Percentiles rank a stretch among this genome's conserved stretches.
phyloP scores from a whole-genome alignment of 2,888 invertebrate species.

The Cinara cedri region DNA sequence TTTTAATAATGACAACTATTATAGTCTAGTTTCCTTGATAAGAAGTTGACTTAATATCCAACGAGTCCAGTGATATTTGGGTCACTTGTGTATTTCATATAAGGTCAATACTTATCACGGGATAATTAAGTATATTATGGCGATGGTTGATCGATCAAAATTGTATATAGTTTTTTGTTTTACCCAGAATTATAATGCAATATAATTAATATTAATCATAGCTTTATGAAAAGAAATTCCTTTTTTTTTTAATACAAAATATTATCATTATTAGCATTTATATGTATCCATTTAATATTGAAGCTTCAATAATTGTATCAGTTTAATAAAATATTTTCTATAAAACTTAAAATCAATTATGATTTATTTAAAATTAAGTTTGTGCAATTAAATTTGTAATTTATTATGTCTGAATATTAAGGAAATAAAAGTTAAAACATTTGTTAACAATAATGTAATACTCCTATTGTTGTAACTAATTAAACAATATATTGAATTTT shows the following conservation, averaged over 20 bases:
- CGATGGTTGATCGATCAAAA: not conserved
- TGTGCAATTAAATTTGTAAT: not conserved
- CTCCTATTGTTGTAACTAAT: not conserved
- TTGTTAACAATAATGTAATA: not conserved
- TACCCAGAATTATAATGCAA: slow-evolving; percentile 28
- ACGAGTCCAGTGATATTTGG: slow-evolving; percentile 29
- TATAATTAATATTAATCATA: not conserved
- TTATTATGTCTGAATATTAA: not conserved
- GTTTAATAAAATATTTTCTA: not conserved
- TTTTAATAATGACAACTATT: slow-evolving; percentile 19
- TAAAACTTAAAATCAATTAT: not conserved
- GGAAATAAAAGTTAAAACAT: no score
- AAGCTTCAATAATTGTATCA: not conserved
- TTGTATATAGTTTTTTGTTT: slow-evolving; percentile 16
- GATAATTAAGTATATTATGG: slow-evolving; percentile 17
- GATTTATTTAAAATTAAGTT: not conserved
- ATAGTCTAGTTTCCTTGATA: slow-evolving; percentile 31
- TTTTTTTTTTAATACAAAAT: slow-evolving; percentile 4
- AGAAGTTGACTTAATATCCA: slow-evolving; percentile 19
- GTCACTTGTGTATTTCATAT: slow-evolving; percentile 38
- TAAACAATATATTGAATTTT: slow-evolving; percentile 13
- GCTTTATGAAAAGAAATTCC: not conserved
- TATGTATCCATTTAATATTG: not conserved
- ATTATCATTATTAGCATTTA: not conserved
- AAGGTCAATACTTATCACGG: slow-evolving; percentile 43